phyloP scores from a whole-genome alignment of 2,797 vertebrate species.

The Sardinella longiceps region DNA sequence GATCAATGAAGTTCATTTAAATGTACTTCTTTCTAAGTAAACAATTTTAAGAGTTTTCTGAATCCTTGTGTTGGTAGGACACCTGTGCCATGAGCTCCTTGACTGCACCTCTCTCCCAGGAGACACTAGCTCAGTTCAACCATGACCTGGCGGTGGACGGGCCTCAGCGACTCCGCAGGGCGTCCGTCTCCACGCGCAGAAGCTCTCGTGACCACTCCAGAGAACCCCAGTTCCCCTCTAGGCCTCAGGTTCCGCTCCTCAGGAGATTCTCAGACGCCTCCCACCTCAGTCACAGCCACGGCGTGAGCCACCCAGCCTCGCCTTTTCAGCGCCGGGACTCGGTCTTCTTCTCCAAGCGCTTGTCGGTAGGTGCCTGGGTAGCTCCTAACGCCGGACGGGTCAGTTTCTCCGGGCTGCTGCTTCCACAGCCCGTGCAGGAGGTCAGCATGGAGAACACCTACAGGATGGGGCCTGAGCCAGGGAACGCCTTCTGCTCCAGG shows the following conservation, averaged over 20 bases:
- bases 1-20: too few species aligned
- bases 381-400: slow-evolving; percentile 54
- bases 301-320: slow-evolving; percentile 52
- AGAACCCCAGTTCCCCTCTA: slow-evolving; percentile 31
- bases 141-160: slow-evolving; percentile 28
- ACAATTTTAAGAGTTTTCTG: not conserved
- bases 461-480: slow-evolving; percentile 58
- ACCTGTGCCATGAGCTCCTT: slow-evolving; percentile 51
- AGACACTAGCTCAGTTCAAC: slow-evolving; percentile 56
- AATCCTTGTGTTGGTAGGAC: not conserved
- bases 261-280: slow-evolving; percentile 51
- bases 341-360: slow-evolving; percentile 51
- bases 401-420: slow-evolving; percentile 73
- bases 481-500: slow-evolving; percentile 56
- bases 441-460: slow-evolving; percentile 65
- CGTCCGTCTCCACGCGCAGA: slow-evolving; percentile 51
- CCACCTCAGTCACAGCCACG: slow-evolving; percentile 68
- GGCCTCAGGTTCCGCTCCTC: slow-evolving; percentile 34
- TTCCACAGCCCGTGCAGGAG: slow-evolving; percentile 58
- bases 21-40: too few species aligned
- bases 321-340: slow-evolving; percentile 69
- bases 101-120: slow-evolving; percentile 56
- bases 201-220: slow-evolving; percentile 56
- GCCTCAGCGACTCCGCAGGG: slow-evolving; percentile 31
- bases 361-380: slow-evolving; percentile 69